Base-by-base conservation (phyloP, 2,113 vertebrate genomes). In the Burhinus oedicnemus region DNA sequence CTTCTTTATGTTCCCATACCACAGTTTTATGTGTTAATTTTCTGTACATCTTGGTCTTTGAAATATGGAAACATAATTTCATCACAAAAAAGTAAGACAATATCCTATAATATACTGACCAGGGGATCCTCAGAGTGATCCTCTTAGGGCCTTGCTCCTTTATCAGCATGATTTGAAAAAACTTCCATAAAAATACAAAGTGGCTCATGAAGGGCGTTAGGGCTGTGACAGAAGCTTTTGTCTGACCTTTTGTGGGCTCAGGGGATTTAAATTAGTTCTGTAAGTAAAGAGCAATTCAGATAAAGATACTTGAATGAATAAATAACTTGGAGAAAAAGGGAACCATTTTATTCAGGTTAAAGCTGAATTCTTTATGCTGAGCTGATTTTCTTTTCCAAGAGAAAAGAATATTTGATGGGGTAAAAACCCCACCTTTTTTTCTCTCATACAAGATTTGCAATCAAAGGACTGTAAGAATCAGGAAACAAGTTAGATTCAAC, bases 241-340 rank as follows among this genome's bases (percentile, higher is more conserved):
- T 83, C 70, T 91, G 77, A 94, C 66, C 70, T 91, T 95, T 83
- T 72, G 42, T 75, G 52, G 52, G 57, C 80, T 82, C 72, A 34
- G 32, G 23, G 55, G 82, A 70, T 90, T 89, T 68, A 87, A 95
- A 85, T 95, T 61, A 89, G 36, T 91, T 87, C 87, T 85, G 77
- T 89, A 96, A 93, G 74, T 79, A 93, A 95, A 18, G 15, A 96
- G 57, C 49, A 94, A 93, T 15, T 23, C 74, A 95, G 77, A 89
- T 79, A 84, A 91, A 93, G 77, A 51, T 62, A 82, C 54, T 58
- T 69, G 52, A 95, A 65, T 87, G 25, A 75, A 81, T 75, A 81
- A 86, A 81, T 87, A 95, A 86, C 68, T 84, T 55, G 40, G 17
- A 89, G 76, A 42, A 87, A 97, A 96, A 61, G 2, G 9, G 15